A percentile compares a stretch with the other conserved stretches of the same genome.
Evolutionary conservation across 2,797 vertebrate species (phyloP).

Genomic region (Pygocentrus nattereri): DNA sequence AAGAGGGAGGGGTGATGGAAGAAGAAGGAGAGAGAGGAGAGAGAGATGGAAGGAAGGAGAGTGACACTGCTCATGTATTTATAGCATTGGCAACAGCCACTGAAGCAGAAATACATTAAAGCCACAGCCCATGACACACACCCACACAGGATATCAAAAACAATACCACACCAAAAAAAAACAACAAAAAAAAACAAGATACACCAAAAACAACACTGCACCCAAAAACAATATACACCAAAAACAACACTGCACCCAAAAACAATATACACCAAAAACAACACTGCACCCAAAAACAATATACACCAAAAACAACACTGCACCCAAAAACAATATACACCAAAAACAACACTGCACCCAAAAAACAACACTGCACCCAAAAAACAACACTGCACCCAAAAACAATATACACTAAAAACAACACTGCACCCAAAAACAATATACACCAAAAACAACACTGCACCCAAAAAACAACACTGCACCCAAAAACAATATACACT

Average conservation of each 20-base stretch:
- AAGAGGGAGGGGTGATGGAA: neutral
- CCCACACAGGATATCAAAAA: neutral
- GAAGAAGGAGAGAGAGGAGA: neutral
- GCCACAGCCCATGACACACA: slow-evolving; percentile 40
- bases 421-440: neutral
- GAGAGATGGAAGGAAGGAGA: slow-evolving; percentile 30
- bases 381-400: neutral
- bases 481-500: no score
- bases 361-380: neutral
- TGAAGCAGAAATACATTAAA: slow-evolving; percentile 71
- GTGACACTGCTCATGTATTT: slow-evolving; percentile 70
- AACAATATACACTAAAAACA: neutral
- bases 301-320: no score
- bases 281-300: no score
- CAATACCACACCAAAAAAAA: neutral
- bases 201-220: neutral
- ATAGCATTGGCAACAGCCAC: slow-evolving; percentile 65
- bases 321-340: neutral
- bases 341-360: neutral
- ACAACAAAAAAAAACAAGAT: neutral
- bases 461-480: neutral
- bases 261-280: no score
- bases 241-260: no score
- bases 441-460: neutral
- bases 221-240: neutral